Percentiles rank a stretch among this genome's conserved stretches.
These are phyloP conservation scores for Hypselothyrea guttata DNA, from an alignment of 2,888 invertebrate species.

Conservation along the genomic window DNA sequence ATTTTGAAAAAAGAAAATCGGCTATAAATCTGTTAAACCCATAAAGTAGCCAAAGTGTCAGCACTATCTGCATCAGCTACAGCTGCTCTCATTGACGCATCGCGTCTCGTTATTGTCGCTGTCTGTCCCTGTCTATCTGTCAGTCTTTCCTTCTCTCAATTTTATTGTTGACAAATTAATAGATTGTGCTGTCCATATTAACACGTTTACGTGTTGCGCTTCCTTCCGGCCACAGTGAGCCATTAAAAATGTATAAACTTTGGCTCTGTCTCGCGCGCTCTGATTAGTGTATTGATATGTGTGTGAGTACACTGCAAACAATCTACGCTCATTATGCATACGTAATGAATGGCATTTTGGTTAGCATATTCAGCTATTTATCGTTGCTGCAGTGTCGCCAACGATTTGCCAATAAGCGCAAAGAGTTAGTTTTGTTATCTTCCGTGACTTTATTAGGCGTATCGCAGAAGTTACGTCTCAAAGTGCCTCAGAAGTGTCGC, in stretches of 20 bases:
- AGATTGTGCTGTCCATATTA: slow-evolving; percentile 80
- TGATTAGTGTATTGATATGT: slow-evolving; percentile 69
- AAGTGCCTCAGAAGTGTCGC: too few relatives aligned
- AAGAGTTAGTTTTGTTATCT: too few relatives aligned
- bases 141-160: slow-evolving; percentile 48
- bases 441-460: too few relatives aligned
- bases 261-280: slow-evolving; percentile 37
- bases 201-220: slow-evolving; percentile 77
- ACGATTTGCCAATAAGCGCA: too few relatives aligned
- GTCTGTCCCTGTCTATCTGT: slow-evolving; percentile 32
- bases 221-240: slow-evolving; percentile 67
- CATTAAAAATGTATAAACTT: slow-evolving; percentile 66
- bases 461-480: too few relatives aligned
- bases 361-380: too few relatives aligned
- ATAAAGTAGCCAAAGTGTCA: too few relatives aligned
- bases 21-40: too few relatives aligned
- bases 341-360: too few relatives aligned
- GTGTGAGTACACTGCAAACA: background rate
- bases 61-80: slow-evolving; percentile 9
- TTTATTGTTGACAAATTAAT: slow-evolving; percentile 80
- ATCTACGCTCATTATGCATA: too few relatives aligned
- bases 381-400: too few relatives aligned
- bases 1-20: too few relatives aligned
- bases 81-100: slow-evolving; percentile 51
- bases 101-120: slow-evolving; percentile 26